phyloP scores from a whole-genome alignment of 1,140 invertebrate species.

The Grapholita molesta region DNA sequence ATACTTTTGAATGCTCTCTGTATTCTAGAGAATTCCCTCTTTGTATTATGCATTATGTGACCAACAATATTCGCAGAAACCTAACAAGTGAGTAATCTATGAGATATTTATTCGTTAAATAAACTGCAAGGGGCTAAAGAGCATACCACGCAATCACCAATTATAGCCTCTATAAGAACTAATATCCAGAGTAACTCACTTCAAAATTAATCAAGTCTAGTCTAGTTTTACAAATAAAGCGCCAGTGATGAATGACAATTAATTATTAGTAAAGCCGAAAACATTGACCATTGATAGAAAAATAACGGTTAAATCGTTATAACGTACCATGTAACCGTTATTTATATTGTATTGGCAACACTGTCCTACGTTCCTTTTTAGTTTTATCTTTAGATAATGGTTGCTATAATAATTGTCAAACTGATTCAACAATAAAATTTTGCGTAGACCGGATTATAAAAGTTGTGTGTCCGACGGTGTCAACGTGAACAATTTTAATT shows the following conservation, averaged over 20 bases:
- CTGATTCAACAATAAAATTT: not conserved
- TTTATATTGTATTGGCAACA: conserved; percentile 6
- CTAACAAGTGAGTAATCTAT: not conserved
- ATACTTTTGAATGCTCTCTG: not conserved
- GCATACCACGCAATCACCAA: not conserved
- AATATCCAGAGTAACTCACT: not conserved
- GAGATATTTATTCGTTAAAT: not conserved
- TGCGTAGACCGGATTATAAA: conserved; percentile 17
- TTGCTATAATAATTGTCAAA: not conserved
- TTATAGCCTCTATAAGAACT: not conserved
- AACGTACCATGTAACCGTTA: not conserved
- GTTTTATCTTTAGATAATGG: not conserved
- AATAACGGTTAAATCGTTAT: conserved; percentile 14
- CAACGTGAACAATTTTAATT: conserved; percentile 61
- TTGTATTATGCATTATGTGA: not conserved
- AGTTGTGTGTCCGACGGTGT: conserved; percentile 33
- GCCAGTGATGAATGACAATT: not conserved
- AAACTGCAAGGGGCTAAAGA: not conserved
- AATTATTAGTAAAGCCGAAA: not conserved
- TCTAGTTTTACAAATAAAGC: not conserved
- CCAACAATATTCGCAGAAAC: not conserved
- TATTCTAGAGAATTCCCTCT: not conserved
- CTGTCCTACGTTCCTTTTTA: not conserved
- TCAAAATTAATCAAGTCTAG: not conserved
- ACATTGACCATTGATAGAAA: not conserved